These are phyloP conservation scores for Beroe ovata DNA, from an alignment of 37 sponge, comb jelly and placozoan genomes.

Conservation along the genomic window DNA sequence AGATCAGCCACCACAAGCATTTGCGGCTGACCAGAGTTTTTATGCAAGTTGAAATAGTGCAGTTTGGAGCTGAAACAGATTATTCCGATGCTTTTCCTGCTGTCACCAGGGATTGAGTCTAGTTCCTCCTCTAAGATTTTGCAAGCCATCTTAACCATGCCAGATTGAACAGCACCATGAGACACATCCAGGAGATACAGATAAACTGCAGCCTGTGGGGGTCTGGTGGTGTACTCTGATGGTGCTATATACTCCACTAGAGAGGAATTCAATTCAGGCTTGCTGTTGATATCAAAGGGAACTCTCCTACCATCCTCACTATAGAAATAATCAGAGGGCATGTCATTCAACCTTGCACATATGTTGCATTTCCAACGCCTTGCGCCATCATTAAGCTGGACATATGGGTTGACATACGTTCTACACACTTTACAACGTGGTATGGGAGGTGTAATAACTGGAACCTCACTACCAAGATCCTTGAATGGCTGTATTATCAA, in stretches of 20 bases:
- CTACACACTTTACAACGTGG: conserved; percentile 88
- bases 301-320: conserved; percentile 58
- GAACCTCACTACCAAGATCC: conserved; percentile 71
- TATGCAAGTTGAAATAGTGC: conserved; percentile 91
- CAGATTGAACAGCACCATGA: conserved; percentile 75
- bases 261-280: conserved; percentile 75
- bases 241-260: conserved; percentile 93
- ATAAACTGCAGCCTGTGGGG: conserved; percentile 91
- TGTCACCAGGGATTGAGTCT: conserved; percentile 84
- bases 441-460: conserved; percentile 66
- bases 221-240: conserved; percentile 91
- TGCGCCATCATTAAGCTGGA: conserved; percentile 73
- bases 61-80: conserved; percentile 81
- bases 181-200: conserved; percentile 91
- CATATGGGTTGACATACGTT: conserved; percentile 95
- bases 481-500: conserved; percentile 92
- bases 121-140: conserved; percentile 74
- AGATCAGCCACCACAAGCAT: conserved; percentile 87
- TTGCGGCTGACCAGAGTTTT: conserved; percentile 82
- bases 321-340: conserved; percentile 64
- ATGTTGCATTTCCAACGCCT: conserved; percentile 95
- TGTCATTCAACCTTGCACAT: conserved; percentile 86
- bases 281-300: conserved; percentile 21
- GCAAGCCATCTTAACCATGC: conserved; percentile 74
- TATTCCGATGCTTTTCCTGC: conserved; percentile 85